Evolutionary conservation across 2,113 vertebrate species (phyloP).

Genomic region (Ciconia maguari): DNA sequence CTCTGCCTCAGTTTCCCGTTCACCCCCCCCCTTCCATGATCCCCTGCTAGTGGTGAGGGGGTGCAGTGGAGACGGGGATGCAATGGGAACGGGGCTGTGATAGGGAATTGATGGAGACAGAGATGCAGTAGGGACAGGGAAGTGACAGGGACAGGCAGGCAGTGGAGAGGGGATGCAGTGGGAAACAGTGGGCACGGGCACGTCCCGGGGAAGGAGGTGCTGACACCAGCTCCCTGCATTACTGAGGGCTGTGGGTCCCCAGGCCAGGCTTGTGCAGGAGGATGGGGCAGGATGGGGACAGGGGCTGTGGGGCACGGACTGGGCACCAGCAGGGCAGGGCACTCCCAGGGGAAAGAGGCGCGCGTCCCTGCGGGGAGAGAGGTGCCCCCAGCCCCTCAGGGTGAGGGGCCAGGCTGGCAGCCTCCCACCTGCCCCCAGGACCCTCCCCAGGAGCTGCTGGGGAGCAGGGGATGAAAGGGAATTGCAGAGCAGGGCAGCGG

Average conservation of each 20-base stretch:
- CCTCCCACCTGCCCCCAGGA: not conserved
- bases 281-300: not conserved
- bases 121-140: not conserved
- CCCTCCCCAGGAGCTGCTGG: not conserved
- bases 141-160: not conserved
- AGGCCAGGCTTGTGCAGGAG: not conserved
- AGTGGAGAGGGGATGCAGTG: not conserved
- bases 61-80: not conserved
- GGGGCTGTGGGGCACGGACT: not conserved
- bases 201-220: fast-evolving
- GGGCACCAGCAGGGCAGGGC: not conserved
- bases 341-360: not conserved
- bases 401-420: not conserved
- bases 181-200: fast-evolving
- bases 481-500: conserved; percentile 19
- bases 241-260: fast-evolving
- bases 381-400: not conserved
- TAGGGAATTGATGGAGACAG: not conserved
- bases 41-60: not conserved
- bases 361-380: not conserved
- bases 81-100: fast-evolving
- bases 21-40: fast-evolving
- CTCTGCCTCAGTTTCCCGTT: not conserved
- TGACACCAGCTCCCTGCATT: not conserved
- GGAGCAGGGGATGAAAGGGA: conserved; percentile 55